phyloP scores from a whole-genome alignment of 1,140 invertebrate genomes.

The Steinernema khuongi region DNA sequence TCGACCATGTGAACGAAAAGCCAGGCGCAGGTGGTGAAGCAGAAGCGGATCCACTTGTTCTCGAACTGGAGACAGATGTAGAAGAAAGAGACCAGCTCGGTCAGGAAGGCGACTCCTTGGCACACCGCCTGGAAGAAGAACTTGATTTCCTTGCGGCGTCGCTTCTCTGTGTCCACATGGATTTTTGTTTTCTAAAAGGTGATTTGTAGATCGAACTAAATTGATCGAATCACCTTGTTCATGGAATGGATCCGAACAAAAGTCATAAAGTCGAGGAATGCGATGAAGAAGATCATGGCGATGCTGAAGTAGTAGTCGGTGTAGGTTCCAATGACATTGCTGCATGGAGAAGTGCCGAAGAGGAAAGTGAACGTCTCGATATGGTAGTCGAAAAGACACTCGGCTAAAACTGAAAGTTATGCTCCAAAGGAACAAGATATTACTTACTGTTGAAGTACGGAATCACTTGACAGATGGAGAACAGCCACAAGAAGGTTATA shows the following conservation, averaged over 20 bases:
- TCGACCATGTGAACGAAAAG: not conserved
- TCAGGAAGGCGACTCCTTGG: not conserved
- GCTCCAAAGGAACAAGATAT: not conserved
- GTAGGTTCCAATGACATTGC: not conserved
- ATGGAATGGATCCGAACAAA: not conserved
- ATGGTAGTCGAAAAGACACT: not conserved
- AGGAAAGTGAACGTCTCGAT: not conserved
- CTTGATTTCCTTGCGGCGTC: not conserved
- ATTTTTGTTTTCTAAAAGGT: not conserved
- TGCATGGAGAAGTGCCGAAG: not conserved
- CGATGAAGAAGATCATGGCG: not conserved
- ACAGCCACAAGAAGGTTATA: not conserved
- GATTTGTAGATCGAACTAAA: not conserved
- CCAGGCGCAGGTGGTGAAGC: not conserved
- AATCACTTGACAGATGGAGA: not conserved
- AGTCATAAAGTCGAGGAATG: not conserved
- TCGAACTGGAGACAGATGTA: not conserved
- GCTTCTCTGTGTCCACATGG: not conserved
- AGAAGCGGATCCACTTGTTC: not conserved
- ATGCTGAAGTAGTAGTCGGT: not conserved
- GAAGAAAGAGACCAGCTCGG: slow-evolving; percentile 1
- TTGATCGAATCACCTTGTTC: not conserved
- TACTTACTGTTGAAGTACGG: slow-evolving; percentile 2
- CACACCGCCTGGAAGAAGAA: not conserved
- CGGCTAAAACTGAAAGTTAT: not conserved